Base-by-base conservation (phyloP, 2,797 vertebrate genomes). In the Pantherophis alleghaniensis region DNA sequence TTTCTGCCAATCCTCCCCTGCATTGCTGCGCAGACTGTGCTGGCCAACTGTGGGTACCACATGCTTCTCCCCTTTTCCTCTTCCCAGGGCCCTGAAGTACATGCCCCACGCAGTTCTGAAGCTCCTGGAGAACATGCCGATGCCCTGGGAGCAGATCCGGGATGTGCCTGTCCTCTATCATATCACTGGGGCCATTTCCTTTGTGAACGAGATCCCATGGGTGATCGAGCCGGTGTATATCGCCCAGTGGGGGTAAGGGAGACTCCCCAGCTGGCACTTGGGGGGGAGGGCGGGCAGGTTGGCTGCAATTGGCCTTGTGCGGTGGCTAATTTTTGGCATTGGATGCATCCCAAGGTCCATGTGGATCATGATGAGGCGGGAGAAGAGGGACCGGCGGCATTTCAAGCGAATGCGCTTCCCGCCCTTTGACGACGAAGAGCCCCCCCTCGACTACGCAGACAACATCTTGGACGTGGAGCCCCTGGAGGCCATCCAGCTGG, bases 281-380 rank as follows among this genome's bases (percentile, higher is more conserved):
- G 74, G 20, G 74, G 74, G n/a, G 9, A 16, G 14, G 7, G 74
- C 0, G 0, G 42, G 61, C 11, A 66, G 28, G 26, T n/a, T n/a
- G 28, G 9, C 10, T 20, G 4, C 3, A 1, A 42, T 11, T 0
- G 42, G 74, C 74, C 20, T 24, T 3, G 10, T 2, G 4, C 37
- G 1, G 4, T 24, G 42, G 42, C 74, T 90, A 26, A 94, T 0
- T 0, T 7, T 88, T 7, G 87, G n/a, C 69, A 16, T 88, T 92
- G 94, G 47, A 47, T 24, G 20, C 4, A 5, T 88, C 5, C 56
- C 93, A 99, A 83, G 99, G 60, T 98, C 99, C 0, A 99, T 99
- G 99, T 99, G 99, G 99, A 99, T 99, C 96, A 99, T 99, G 99
- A 99, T 99, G 99, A 98, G 99, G 93, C 98, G 99, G 94, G 99